A percentile compares a stretch with the other conserved stretches of the same genome.
Evolutionary conservation across 2,113 vertebrate genomes (phyloP).

Genomic region (Ceyx cyanopectus): DNA sequence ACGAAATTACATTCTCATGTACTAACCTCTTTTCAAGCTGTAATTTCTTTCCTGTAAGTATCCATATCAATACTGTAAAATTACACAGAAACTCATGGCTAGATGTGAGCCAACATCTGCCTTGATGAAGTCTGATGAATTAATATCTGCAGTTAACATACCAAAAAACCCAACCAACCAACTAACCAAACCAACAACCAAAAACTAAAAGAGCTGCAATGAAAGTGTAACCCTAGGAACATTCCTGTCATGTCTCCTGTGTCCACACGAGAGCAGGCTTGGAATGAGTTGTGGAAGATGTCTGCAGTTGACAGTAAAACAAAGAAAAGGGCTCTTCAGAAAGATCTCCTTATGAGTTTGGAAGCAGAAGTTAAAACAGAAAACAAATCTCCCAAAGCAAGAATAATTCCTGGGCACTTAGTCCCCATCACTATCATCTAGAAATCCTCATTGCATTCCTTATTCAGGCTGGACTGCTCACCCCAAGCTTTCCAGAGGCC

Average conservation of each 20-base stretch:
- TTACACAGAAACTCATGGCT: neutral
- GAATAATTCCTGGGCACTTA: neutral
- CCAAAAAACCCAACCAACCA: no score
- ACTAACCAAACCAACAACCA: no score
- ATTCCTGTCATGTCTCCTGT: neutral
- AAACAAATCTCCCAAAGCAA: neutral
- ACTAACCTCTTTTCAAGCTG: neutral
- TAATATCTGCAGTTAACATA: neutral
- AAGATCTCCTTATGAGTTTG: neutral
- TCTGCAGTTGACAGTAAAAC: neutral
- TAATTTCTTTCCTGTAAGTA: neutral
- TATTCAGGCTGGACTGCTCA: neutral
- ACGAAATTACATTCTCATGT: neutral
- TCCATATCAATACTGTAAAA: no score
- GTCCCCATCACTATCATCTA: neutral
- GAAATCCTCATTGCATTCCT: neutral
- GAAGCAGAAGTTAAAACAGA: neutral
- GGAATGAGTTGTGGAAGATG: neutral
- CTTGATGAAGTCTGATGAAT: neutral
- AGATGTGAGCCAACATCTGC: neutral
- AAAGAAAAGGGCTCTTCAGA: neutral
- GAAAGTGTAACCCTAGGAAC: neutral
- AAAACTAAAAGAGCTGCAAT: no score
- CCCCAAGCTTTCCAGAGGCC: neutral
- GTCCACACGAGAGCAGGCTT: constrained; percentile 51